These are phyloP conservation scores for Cirrhinus mrigala DNA, from an alignment of 2,797 vertebrate genomes.

Conservation along the genomic window DNA sequence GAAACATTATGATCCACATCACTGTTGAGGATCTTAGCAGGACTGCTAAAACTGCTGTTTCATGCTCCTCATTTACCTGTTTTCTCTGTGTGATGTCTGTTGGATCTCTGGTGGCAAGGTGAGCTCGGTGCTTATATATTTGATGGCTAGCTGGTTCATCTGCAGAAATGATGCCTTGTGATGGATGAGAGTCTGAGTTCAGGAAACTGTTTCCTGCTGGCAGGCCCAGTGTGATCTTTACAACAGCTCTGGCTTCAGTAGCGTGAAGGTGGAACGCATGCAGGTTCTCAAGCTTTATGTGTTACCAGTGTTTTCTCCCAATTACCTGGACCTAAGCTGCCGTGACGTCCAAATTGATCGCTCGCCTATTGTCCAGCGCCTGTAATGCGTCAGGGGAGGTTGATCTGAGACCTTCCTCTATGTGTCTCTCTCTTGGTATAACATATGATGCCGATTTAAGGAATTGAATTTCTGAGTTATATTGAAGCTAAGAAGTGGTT, in stretches of 20 bases:
- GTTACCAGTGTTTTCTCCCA: conserved; percentile 72
- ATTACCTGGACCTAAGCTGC: conserved; percentile 63
- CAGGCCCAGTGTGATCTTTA: conserved; percentile 51
- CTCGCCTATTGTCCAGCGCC: conserved; percentile 61
- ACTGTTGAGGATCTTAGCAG: conserved; percentile 68
- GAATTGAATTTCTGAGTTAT: not conserved
- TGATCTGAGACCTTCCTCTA: not conserved
- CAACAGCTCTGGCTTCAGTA: conserved; percentile 38
- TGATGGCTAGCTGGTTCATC: conserved; percentile 74
- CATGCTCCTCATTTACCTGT: conserved; percentile 70
- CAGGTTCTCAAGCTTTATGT: conserved; percentile 62
- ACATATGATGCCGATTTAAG: not conserved
- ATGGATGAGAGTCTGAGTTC: conserved; percentile 76
- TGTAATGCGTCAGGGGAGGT: not conserved
- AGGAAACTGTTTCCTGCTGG: conserved; percentile 71
- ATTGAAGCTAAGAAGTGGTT: not conserved
- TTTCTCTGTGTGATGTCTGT: conserved; percentile 60
- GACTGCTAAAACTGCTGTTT: conserved; percentile 65
- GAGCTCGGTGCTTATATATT: conserved; percentile 72
- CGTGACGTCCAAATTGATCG: conserved; percentile 68
- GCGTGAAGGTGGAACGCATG: conserved; percentile 35
- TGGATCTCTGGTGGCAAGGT: conserved; percentile 75
- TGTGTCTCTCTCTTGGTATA: not conserved
- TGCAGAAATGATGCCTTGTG: conserved; percentile 71
- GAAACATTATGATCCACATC: conserved; percentile 58